Percentiles rank a stretch among this genome's conserved stretches.
These are phyloP conservation scores for Orientallactaga sibirica DNA, from an alignment of 2,797 vertebrate genomes.

Conservation along the genomic window DNA sequence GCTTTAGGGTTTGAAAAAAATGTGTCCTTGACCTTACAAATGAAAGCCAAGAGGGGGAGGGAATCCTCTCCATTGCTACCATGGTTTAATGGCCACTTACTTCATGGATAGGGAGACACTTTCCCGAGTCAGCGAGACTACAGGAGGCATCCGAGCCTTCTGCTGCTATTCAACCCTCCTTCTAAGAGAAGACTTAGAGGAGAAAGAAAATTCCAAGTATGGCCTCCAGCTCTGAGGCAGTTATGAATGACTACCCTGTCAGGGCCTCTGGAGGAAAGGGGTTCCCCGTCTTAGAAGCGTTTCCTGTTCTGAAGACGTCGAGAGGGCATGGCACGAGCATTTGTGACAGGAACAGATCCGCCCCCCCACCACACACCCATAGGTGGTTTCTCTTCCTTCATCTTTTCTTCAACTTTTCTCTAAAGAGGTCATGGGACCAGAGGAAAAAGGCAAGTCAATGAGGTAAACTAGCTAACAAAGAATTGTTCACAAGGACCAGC, in stretches of 20 bases:
- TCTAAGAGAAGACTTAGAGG: neutral
- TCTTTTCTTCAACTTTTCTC: neutral
- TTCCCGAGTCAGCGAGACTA: neutral
- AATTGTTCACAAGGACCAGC: neutral
- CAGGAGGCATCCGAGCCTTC: neutral
- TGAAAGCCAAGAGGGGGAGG: neutral
- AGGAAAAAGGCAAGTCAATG: neutral
- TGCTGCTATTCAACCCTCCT: neutral
- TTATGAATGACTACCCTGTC: neutral
- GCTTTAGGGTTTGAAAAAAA: constrained; percentile 6
- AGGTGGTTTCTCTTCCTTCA: neutral
- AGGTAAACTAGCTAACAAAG: neutral
- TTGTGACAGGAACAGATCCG: neutral
- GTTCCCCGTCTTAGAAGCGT: neutral
- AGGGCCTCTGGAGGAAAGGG: neutral
- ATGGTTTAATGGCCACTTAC: constrained; percentile 48
- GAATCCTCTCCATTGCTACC: neutral
- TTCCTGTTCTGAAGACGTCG: neutral
- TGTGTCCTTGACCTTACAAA: constrained; percentile 15
- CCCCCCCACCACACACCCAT: neutral
- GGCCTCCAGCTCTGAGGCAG: neutral
- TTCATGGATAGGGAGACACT: constrained; percentile 18
- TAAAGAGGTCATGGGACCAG: neutral
- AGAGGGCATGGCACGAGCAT: neutral
- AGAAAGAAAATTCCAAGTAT: neutral